Evolutionary conservation across 2,888 invertebrate genomes (phyloP).

Genomic region (Limnephilus marmoratus): DNA sequence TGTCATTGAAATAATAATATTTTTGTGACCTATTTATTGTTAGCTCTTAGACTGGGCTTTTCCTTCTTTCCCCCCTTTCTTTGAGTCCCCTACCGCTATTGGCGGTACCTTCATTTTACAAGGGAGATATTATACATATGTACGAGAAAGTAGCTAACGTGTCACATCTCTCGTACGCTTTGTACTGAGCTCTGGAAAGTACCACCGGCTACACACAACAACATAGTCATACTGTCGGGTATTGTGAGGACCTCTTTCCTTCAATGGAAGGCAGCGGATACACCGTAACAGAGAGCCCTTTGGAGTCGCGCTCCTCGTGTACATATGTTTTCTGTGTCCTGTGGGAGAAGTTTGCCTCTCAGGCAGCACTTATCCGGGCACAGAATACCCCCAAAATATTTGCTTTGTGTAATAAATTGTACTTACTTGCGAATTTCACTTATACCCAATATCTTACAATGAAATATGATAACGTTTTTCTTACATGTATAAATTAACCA

Average conservation of each 20-base stretch:
- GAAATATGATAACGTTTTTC: background rate
- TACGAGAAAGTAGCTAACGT: background rate
- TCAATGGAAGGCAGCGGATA: background rate
- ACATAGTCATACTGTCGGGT: background rate
- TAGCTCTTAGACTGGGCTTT: too few relatives aligned
- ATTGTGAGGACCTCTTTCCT: background rate
- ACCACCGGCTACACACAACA: background rate
- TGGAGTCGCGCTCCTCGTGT: background rate
- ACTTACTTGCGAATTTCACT: background rate
- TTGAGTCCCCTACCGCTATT: background rate
- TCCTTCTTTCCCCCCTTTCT: background rate
- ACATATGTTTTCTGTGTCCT: background rate
- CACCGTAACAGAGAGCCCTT: background rate
- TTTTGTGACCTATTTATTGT: background rate
- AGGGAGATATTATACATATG: background rate
- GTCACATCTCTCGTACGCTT: conserved; percentile 8
- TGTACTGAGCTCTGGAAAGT: background rate
- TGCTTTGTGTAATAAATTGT: background rate
- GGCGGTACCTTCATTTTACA: background rate
- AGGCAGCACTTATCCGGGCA: background rate
- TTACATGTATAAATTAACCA: background rate
- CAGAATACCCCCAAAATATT: background rate
- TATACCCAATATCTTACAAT: background rate
- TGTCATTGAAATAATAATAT: background rate
- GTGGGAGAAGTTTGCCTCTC: conserved; percentile 2